phyloP scores from a whole-genome alignment of 2,113 vertebrate species.

The Coptodon bakossiorum region DNA sequence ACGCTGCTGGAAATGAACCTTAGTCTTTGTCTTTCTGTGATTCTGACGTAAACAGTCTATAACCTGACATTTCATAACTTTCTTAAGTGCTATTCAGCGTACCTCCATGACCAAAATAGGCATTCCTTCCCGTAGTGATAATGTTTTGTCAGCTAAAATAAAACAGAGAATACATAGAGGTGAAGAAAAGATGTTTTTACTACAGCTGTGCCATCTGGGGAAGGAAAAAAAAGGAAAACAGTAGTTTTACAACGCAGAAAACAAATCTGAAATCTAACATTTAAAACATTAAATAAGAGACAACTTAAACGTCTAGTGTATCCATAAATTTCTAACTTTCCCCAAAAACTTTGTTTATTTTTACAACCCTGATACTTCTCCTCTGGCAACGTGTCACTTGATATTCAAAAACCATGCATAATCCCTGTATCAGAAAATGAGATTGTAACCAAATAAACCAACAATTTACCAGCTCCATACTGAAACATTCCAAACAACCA shows the following conservation, averaged over 20 bases:
- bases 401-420: neutral
- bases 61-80: neutral
- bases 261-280: neutral
- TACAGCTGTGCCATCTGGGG: neutral
- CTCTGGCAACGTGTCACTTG: neutral
- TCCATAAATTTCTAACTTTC: neutral
- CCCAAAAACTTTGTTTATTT: neutral
- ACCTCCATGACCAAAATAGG: neutral
- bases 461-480: neutral
- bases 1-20: neutral
- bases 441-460: neutral
- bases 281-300: neutral
- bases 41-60: neutral
- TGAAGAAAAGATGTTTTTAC: neutral
- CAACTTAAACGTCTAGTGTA: neutral
- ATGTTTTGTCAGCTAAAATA: neutral
- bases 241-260: neutral
- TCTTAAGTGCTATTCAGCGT: neutral
- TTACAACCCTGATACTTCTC: neutral
- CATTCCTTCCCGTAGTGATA: neutral
- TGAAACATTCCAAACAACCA: neutral
- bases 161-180: neutral
- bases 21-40: neutral
- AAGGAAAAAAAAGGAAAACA: neutral
- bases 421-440: neutral